A percentile compares a stretch with the other conserved stretches of the same genome.
These are phyloP conservation scores for Agrotis segetum DNA, from an alignment of 2,888 invertebrate genomes.

Conservation along the genomic window DNA sequence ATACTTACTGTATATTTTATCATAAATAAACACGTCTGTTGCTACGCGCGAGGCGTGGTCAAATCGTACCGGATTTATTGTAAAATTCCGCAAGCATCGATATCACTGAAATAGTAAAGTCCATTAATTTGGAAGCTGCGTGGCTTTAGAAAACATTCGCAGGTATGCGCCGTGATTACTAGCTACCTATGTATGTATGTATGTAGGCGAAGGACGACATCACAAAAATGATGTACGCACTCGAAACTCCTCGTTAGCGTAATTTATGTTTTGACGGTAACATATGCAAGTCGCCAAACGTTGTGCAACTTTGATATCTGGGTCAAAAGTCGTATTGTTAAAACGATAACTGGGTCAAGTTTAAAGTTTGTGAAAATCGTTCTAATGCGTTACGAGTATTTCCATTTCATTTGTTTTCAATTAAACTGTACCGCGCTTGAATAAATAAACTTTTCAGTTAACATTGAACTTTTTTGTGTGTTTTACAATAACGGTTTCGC, in stretches of 20 bases:
- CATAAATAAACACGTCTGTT: conserved; percentile 50
- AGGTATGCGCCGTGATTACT: conserved; percentile 2
- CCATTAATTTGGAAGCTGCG: conserved; percentile 19
- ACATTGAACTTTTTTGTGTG: conserved; percentile 56
- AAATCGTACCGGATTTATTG: conserved; percentile 31
- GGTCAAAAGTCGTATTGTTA: conserved; percentile 80
- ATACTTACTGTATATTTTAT: conserved; percentile 43
- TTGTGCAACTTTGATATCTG: conserved; percentile 83
- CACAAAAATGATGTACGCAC: conserved; percentile 23
- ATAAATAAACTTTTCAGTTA: conserved; percentile 56
- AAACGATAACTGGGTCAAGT: conserved; percentile 83
- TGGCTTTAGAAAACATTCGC: background rate
- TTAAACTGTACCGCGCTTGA: conserved; percentile 32
- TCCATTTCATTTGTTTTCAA: conserved; percentile 39
- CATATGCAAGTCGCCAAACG: conserved; percentile 69
- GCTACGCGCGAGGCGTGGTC: conserved; percentile 37
- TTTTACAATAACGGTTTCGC: conserved; percentile 51
- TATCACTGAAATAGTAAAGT: conserved; percentile 44
- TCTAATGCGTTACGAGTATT: conserved; percentile 30
- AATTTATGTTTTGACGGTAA: conserved; percentile 50
- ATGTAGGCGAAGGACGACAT: conserved; percentile 49
- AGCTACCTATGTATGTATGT: conserved; percentile 31
- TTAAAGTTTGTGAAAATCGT: conserved; percentile 62
- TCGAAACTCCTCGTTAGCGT: conserved; percentile 51
- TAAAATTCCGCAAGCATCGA: conserved; percentile 23